Evolutionary conservation across 2,113 vertebrate species (phyloP).

Genomic region (Pithys albifrons): DNA sequence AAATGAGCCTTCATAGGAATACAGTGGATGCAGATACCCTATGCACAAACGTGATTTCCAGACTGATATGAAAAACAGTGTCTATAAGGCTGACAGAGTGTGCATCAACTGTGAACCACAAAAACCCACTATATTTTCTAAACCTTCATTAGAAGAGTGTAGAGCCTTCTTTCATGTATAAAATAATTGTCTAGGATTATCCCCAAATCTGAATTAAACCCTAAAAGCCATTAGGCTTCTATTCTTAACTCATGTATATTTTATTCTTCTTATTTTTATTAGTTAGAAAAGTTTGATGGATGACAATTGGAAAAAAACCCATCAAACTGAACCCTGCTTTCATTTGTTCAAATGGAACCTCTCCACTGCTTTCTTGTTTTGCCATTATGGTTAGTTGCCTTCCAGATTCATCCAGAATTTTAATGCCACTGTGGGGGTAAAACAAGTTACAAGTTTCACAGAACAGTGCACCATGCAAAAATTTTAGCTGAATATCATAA

Average conservation of each 20-base stretch:
- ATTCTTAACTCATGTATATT: not conserved
- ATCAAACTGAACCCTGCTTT: not conserved
- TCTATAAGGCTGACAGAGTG: not conserved
- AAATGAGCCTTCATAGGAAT: not conserved
- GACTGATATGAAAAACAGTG: not conserved
- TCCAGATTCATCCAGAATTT: not conserved
- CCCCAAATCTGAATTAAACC: not conserved
- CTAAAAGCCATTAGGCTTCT: not conserved
- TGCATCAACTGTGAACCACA: not conserved
- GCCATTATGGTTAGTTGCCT: not conserved
- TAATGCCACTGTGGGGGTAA: not conserved
- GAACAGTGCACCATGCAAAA: not conserved
- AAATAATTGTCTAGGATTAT: not conserved
- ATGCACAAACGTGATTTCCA: not conserved
- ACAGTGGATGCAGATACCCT: not conserved
- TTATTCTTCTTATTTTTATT: not conserved
- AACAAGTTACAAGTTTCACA: not conserved
- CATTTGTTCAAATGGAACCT: not conserved
- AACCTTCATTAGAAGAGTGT: not conserved
- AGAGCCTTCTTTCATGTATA: not conserved
- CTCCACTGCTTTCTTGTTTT: not conserved
- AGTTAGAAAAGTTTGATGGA: not conserved
- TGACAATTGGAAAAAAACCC: not conserved
- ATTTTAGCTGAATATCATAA: not conserved
- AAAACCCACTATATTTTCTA: rapidly evolving